Percentiles rank a stretch among this genome's conserved stretches.
phyloP scores from a whole-genome alignment of 2,113 vertebrate genomes.

The Alces alces region DNA sequence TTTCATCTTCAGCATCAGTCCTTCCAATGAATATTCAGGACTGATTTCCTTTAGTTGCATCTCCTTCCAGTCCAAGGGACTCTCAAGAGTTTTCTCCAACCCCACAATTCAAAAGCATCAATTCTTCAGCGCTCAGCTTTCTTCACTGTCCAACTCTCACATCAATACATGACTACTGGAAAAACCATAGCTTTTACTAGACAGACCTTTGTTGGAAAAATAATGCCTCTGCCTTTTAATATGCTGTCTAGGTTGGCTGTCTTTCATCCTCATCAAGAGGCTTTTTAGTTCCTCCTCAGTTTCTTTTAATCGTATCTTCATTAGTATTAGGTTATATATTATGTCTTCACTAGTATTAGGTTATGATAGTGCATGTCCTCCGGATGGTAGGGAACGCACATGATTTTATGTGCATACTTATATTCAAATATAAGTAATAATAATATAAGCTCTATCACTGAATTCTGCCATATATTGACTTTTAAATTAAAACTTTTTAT shows the following conservation, averaged over 20 bases:
- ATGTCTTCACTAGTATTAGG: neutral
- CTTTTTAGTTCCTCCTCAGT: neutral
- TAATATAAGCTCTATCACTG: neutral
- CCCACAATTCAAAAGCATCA: neutral
- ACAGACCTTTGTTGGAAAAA: neutral
- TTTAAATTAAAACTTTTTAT: neutral
- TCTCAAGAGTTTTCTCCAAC: neutral
- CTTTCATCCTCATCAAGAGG: neutral
- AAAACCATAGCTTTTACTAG: neutral
- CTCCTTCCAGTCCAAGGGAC: neutral
- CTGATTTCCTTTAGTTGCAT: neutral
- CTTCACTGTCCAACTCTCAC: neutral
- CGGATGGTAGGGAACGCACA: neutral
- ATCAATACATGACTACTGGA: neutral
- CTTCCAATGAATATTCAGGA: neutral
- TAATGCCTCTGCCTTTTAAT: neutral
- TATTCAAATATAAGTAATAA: neutral
- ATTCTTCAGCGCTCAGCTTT: neutral
- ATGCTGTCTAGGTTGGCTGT: neutral
- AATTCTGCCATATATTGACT: neutral
- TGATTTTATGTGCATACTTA: neutral
- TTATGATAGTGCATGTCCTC: neutral
- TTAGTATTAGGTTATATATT: neutral
- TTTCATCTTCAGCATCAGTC: neutral
- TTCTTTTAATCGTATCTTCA: neutral